These are phyloP conservation scores for Tetraneura akinire DNA, from an alignment of 1,140 invertebrate genomes.

Conservation along the genomic window DNA sequence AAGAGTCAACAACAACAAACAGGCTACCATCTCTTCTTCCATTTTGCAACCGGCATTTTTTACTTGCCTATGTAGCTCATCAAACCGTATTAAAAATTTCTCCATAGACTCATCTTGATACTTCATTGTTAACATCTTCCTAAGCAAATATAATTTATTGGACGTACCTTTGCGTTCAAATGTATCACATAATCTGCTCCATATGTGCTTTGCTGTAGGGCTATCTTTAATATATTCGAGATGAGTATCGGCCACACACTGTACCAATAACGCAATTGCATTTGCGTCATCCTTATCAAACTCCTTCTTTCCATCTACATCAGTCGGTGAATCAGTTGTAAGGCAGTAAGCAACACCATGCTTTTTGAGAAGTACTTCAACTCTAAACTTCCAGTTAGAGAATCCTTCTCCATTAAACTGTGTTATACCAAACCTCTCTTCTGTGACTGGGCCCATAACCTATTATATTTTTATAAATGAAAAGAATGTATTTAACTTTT, in stretches of 20 bases:
- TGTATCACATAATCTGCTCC: constrained; percentile 42
- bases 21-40: constrained; percentile 20
- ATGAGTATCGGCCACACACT: constrained; percentile 54
- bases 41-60: constrained; percentile 13
- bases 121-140: constrained; percentile 26
- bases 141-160: constrained; percentile 15
- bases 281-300: neutral
- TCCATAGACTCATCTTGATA: constrained; percentile 34
- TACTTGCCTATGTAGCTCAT: constrained; percentile 21
- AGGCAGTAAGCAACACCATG: neutral
- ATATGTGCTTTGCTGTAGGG: constrained; percentile 50
- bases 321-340: neutral
- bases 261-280: constrained; percentile 28
- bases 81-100: constrained; percentile 18
- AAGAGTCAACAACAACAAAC: constrained; percentile 31
- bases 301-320: neutral
- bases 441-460: neutral
- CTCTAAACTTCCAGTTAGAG: constrained; percentile 1
- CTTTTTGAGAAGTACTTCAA: neutral
- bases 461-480: too few relatives aligned
- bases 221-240: constrained; percentile 55
- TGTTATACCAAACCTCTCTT: neutral
- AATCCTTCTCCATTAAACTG: neutral
- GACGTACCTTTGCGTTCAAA: constrained; percentile 53
- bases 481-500: too few relatives aligned